Conservation (phyloP, 2,113 vertebrate species). For the Phoenicopterus ruber region DNA sequence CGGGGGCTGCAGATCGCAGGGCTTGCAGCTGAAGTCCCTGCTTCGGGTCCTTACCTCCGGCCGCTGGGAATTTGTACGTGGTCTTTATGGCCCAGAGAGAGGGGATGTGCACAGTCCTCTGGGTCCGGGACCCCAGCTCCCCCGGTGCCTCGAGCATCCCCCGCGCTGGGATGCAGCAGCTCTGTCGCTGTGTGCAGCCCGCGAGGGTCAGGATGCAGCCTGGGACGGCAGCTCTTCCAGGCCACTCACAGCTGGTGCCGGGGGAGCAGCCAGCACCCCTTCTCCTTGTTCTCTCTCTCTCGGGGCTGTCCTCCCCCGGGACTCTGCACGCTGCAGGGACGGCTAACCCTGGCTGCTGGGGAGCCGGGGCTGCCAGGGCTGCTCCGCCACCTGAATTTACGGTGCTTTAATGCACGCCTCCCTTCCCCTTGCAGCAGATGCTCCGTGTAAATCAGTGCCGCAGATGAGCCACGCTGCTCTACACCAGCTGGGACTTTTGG, state of each 20-base stretch:
- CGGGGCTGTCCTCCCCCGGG: accelerated
- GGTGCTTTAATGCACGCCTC: not conserved
- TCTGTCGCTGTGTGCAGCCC: not conserved
- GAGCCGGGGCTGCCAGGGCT: not conserved
- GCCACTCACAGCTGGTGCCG: not conserved
- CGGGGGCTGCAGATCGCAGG: not conserved
- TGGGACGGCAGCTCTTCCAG: not conserved
- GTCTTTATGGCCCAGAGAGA: not conserved
- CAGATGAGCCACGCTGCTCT: not conserved
- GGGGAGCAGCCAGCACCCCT: not conserved
- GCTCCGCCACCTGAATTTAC: not conserved
- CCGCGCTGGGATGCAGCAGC: accelerated
- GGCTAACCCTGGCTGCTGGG: not conserved
- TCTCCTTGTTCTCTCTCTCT: not conserved
- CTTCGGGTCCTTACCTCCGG: not conserved
- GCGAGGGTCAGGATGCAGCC: not conserved
- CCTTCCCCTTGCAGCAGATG: not conserved
- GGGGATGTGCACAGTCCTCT: not conserved
- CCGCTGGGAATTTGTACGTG: not conserved
- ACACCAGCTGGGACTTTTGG: not conserved
- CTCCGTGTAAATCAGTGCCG: not conserved
- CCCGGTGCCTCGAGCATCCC: not conserved
- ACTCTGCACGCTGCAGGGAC: accelerated
- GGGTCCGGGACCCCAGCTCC: not conserved
- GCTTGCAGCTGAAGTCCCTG: not conserved